Conservation (phyloP, 2,113 vertebrate genomes). For the Anoplopoma fimbria region DNA sequence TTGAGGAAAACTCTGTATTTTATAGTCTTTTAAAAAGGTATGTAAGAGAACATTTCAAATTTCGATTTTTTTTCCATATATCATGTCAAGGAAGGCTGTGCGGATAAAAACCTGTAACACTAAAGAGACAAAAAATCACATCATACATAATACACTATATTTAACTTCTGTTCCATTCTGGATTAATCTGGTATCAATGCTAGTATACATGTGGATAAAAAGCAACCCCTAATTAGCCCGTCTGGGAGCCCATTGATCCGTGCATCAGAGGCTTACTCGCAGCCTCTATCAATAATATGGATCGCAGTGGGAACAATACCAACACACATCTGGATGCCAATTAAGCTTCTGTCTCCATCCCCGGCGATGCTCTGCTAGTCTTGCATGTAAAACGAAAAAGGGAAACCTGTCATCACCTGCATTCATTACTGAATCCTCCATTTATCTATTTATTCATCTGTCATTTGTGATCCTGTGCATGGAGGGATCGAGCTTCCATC, state of each 20-base stretch:
- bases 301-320: slow-evolving; percentile 51
- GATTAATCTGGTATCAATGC: background rate
- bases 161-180: slow-evolving; percentile 1
- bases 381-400: slow-evolving; percentile 1
- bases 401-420: slow-evolving; percentile 9
- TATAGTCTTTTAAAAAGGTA: background rate
- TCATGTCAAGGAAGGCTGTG: background rate
- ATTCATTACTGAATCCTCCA: background rate
- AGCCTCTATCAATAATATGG: slow-evolving; percentile 55
- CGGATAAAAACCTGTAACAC: background rate
- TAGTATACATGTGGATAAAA: slow-evolving; percentile 12
- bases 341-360: slow-evolving; percentile 28
- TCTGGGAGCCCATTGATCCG: slow-evolving; percentile 58
- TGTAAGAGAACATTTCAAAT: background rate
- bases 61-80: too few relatives aligned
- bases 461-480: slow-evolving; percentile 7
- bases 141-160: background rate
- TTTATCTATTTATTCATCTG: background rate
- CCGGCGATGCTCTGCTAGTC: background rate
- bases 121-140: background rate
- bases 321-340: slow-evolving; percentile 52
- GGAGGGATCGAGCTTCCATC: background rate
- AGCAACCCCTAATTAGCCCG: slow-evolving; percentile 59
- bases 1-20: background rate
- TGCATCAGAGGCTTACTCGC: slow-evolving; percentile 22